Base-by-base conservation (phyloP, 1,140 invertebrate genomes). In the Tetranychus cinnabarinus region DNA sequence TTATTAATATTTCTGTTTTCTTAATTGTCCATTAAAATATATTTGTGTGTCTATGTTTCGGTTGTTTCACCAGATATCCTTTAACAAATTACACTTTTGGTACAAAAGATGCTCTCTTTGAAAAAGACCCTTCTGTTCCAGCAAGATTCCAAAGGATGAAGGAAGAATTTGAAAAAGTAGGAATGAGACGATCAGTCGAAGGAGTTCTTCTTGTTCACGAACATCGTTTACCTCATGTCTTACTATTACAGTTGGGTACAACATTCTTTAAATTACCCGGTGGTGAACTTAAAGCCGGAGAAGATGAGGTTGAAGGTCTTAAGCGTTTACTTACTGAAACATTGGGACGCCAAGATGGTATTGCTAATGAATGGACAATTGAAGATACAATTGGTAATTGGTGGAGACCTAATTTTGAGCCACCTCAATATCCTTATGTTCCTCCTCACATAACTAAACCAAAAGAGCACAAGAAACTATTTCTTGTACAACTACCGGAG, bases 371-470 rank as follows among this genome's bases (percentile, higher is more conserved):
- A 68, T 98, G 95, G 95, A 79, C 89, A 3, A 84, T 98, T 65
- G 95, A 98, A 75, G 93, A 99, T 71, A 91, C 88, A 2, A 93
- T 98, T 71, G 93, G 92, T 8, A 98, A 97, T 73, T 99, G 96
- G 96, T 99, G 93, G 93, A 77, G 96, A 67, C 95, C 96, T 1
- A 98, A 99, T 77, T 99, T 99, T 77, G 96, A 99, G 77, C 93
- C 95, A 46, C 93, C 96, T 37, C 90, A 79, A 73, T 99, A 99
- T 76, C 96, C 96, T 0, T 99, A 99, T 75, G 83, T 98, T 67
- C 92, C 93, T 45, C 91, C 95, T 39, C 96, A 99, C 72, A 96
- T 98, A 63, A 97, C 92, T 2, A 97, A 97, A 75, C 96, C 96
- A 3, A 99, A 99, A 72, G 96, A 99, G 76, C 92, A 97, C 70